A percentile compares a stretch with the other conserved stretches of the same genome.
Evolutionary conservation across 2,113 vertebrate genomes (phyloP).

Genomic region (Physeter macrocephalus): DNA sequence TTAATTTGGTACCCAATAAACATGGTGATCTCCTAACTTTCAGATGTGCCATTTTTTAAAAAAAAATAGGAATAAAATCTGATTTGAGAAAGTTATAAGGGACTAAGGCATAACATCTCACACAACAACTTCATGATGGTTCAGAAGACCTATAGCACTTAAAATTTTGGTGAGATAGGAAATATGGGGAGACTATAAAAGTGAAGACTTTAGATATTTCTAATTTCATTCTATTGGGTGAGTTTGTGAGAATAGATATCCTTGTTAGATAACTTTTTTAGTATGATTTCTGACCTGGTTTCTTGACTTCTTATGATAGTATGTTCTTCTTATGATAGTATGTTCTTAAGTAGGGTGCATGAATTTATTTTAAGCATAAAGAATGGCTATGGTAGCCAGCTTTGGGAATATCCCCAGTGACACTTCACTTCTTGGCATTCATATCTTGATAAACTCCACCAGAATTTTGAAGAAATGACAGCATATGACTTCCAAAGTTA

Average conservation of each 20-base stretch:
- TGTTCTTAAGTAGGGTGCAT: neutral
- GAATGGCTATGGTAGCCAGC: neutral
- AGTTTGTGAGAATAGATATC: neutral
- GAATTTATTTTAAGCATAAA: constrained; percentile 18
- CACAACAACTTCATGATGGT: neutral
- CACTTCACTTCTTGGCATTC: neutral
- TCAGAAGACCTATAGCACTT: neutral
- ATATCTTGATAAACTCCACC: neutral
- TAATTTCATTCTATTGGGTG: neutral
- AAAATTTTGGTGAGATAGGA: neutral
- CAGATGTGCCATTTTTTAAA: neutral
- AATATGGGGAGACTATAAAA: neutral
- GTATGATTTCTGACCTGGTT: neutral
- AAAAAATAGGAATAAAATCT: neutral
- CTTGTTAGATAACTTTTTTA: neutral
- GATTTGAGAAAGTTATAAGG: neutral
- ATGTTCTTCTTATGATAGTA: neutral
- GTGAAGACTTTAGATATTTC: neutral
- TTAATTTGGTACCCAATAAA: neutral
- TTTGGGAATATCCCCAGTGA: neutral
- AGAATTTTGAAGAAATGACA: neutral
- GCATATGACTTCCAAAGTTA: neutral
- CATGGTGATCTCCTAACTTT: neutral
- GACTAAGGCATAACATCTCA: neutral
- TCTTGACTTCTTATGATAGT: neutral